These are phyloP conservation scores for Drosophila ambigua DNA, from an alignment of 1,140 invertebrate genomes.

Conservation along the genomic window DNA sequence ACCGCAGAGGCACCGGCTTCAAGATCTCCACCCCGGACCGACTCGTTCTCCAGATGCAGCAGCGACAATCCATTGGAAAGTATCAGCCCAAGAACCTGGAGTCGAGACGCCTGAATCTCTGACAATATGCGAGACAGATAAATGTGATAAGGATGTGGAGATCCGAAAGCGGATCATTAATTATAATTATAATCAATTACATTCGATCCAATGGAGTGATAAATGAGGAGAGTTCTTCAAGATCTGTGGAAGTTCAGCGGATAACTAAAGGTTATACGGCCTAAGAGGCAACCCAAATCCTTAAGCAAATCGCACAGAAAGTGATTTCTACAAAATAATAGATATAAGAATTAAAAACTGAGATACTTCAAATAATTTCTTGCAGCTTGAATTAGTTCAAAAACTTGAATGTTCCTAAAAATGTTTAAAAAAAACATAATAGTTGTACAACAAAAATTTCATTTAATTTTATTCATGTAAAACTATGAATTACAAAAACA, in stretches of 20 bases:
- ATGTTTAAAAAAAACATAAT: too few species aligned
- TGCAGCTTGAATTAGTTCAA: too few species aligned
- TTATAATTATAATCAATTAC: slow-evolving; percentile 1
- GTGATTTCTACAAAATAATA: not conserved
- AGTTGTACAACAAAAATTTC: too few species aligned
- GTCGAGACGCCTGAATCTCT: slow-evolving; percentile 36
- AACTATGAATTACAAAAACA: too few species aligned
- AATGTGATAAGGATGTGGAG: slow-evolving; percentile 3
- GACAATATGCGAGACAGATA: not conserved
- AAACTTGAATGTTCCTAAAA: too few species aligned
- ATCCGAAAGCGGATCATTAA: not conserved
- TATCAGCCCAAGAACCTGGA: slow-evolving; percentile 29
- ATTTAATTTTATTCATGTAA: too few species aligned
- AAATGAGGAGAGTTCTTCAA: not conserved
- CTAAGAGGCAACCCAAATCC: slow-evolving; percentile 22
- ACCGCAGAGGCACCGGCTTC: slow-evolving; percentile 29
- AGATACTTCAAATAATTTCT: not conserved
- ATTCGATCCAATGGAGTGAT: slow-evolving; percentile 24
- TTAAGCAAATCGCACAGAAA: not conserved
- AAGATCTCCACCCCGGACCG: slow-evolving; percentile 75
- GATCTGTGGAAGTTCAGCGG: not conserved
- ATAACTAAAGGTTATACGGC: slow-evolving; percentile 13
- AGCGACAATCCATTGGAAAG: slow-evolving; percentile 1
- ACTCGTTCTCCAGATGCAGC: slow-evolving; percentile 58
- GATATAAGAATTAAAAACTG: not conserved